These are phyloP conservation scores for Drosophila orena DNA, from an alignment of 1,140 invertebrate genomes.

Conservation along the genomic window DNA sequence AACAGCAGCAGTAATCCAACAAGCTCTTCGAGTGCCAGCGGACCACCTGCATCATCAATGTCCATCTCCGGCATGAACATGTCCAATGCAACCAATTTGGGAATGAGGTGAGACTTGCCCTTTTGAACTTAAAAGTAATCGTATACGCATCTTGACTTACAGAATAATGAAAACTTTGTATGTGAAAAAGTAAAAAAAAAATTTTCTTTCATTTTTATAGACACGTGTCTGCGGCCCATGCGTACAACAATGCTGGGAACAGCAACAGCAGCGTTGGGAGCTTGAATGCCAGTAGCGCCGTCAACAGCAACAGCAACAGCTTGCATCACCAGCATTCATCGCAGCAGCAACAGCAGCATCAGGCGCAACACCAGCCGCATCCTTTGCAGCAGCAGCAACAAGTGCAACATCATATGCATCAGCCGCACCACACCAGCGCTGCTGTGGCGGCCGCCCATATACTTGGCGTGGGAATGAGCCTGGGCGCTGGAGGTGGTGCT, in stretches of 20 bases:
- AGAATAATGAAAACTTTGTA: no score
- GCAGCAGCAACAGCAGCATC: constrained; percentile 25
- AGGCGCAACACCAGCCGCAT: no score
- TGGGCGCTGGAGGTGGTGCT: constrained; percentile 46
- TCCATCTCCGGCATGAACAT: constrained; percentile 40
- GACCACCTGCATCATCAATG: constrained; percentile 35
- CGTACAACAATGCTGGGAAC: constrained; percentile 50
- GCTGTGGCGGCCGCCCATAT: constrained; percentile 65
- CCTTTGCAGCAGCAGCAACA: constrained; percentile 27
- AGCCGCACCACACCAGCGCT: constrained; percentile 57
- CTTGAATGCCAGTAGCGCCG: constrained; percentile 21
- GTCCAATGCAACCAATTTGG: constrained; percentile 45
- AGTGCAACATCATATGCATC: constrained; percentile 47
- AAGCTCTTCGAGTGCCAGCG: constrained; percentile 29
- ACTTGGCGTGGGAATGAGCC: constrained; percentile 42
- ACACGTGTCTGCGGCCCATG: constrained; percentile 48
- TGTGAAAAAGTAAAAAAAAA: no score
- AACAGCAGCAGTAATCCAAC: constrained; percentile 24
- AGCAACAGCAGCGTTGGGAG: constrained; percentile 35
- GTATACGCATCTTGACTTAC: background rate
- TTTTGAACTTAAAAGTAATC: background rate
- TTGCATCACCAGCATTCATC: constrained; percentile 52
- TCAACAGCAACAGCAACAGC: constrained; percentile 36
- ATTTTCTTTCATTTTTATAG: constrained; percentile 11
- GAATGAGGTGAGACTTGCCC: constrained; percentile 47